phyloP scores from a whole-genome alignment of 2,888 invertebrate genomes.

The Lepidocyrtinus sp. region DNA sequence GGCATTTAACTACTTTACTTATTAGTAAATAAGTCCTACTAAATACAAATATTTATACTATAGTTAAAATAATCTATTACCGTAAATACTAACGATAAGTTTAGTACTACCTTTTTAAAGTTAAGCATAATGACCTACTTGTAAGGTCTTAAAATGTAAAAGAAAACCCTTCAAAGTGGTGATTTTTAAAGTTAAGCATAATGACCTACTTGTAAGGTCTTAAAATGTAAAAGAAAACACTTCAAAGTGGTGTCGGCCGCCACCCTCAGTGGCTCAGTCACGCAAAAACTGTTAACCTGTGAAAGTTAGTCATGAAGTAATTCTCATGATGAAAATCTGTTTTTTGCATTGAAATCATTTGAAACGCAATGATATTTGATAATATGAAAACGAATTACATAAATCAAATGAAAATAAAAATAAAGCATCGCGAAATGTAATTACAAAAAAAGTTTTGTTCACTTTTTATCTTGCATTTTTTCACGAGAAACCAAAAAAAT shows the following conservation, averaged over 20 bases:
- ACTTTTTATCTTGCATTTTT: conserved; percentile 16
- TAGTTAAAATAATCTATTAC: too few relatives aligned
- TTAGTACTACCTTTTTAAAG: too few relatives aligned
- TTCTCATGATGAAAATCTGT: conserved; percentile 43
- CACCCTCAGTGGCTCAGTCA: neutral
- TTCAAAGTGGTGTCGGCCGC: too few relatives aligned
- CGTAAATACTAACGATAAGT: too few relatives aligned
- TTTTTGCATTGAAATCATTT: conserved; percentile 65
- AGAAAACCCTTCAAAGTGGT: neutral
- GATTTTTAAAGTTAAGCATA: neutral
- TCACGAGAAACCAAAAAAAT: neutral
- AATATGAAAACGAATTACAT: conserved; percentile 62
- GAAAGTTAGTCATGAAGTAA: conserved; percentile 19
- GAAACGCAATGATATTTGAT: conserved; percentile 65
- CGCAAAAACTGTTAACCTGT: neutral
- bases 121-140: neutral
- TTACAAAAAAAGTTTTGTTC: neutral
- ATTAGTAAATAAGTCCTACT: too few relatives aligned
- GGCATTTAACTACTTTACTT: too few relatives aligned
- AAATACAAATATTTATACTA: too few relatives aligned
- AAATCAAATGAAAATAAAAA: conserved; percentile 46
- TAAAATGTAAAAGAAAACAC: conserved; percentile 10
- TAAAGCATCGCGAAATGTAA: conserved; percentile 38
- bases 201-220: neutral
- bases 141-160: neutral